Evolutionary conservation across 2,888 invertebrate genomes (phyloP).

Genomic region (Mechanitis messenoides): DNA sequence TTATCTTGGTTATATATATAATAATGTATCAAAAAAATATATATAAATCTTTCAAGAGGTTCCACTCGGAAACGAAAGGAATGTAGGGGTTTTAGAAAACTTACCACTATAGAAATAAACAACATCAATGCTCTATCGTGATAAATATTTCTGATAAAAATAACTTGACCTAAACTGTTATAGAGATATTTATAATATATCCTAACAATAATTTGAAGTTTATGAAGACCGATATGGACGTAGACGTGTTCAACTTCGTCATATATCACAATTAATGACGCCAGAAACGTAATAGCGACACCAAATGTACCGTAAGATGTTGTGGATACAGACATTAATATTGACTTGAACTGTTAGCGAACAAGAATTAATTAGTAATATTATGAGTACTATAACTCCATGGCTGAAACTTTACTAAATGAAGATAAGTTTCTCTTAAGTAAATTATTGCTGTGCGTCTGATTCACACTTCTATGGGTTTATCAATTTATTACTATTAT

Average conservation of each 20-base stretch:
- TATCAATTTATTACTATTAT: not conserved
- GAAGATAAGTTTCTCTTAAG: slow-evolving; percentile 18
- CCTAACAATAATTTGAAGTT: not conserved
- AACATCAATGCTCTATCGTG: no score
- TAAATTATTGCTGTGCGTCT: slow-evolving; percentile 17
- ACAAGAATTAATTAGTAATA: slow-evolving; percentile 23
- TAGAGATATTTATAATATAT: no score
- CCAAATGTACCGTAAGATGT: slow-evolving; percentile 24
- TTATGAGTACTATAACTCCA: slow-evolving; percentile 15
- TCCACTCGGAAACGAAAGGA: no score
- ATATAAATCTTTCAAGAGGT: no score
- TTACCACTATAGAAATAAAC: no score
- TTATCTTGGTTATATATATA: no score
- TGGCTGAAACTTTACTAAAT: slow-evolving; percentile 17
- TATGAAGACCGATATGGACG: not conserved
- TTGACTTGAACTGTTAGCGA: slow-evolving; percentile 15
- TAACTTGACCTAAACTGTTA: no score
- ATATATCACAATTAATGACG: slow-evolving; percentile 23
- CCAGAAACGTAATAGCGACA: slow-evolving; percentile 20
- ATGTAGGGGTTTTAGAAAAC: no score
- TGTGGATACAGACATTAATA: slow-evolving; percentile 18
- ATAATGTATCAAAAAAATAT: no score
- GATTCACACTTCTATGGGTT: slow-evolving; percentile 14
- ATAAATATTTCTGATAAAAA: not conserved
- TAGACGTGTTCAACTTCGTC: slow-evolving; percentile 9